These are phyloP conservation scores for Recurvirostra avosetta DNA, from an alignment of 2,113 vertebrate species.

Conservation along the genomic window DNA sequence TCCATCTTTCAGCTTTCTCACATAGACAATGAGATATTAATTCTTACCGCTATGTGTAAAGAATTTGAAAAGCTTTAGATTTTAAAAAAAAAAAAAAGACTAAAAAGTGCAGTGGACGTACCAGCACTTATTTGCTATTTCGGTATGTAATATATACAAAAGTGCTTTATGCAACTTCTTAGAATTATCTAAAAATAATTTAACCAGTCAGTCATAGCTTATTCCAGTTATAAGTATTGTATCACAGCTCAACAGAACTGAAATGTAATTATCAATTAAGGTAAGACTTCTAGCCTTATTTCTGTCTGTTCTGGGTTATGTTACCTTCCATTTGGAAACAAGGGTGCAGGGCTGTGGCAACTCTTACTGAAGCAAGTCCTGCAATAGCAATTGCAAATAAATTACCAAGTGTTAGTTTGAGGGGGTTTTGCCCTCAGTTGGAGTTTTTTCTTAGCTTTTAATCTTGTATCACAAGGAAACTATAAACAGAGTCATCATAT, in stretches of 20 bases:
- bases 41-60: not conserved
- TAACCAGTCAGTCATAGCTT: not conserved
- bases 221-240: not conserved
- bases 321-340: not conserved
- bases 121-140: not conserved
- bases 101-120: not conserved
- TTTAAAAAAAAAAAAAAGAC: not conserved
- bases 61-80: not conserved
- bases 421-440: not conserved
- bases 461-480: not conserved
- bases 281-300: not conserved
- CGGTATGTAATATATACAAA: too few relatives aligned
- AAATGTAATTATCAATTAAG: not conserved
- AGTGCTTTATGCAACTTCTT: not conserved
- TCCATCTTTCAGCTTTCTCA: not conserved
- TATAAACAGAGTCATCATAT: not conserved
- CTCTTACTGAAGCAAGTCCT: not conserved
- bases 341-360: too few relatives aligned
- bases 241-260: not conserved
- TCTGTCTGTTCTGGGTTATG: not conserved
- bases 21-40: not conserved
- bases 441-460: not conserved
- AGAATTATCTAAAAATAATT: not conserved
- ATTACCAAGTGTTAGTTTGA: not conserved
- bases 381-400: not conserved